phyloP scores from a whole-genome alignment of 30 jellyfish, hydroid and myxozoan genomes.

The Cassiopea andromeda region DNA sequence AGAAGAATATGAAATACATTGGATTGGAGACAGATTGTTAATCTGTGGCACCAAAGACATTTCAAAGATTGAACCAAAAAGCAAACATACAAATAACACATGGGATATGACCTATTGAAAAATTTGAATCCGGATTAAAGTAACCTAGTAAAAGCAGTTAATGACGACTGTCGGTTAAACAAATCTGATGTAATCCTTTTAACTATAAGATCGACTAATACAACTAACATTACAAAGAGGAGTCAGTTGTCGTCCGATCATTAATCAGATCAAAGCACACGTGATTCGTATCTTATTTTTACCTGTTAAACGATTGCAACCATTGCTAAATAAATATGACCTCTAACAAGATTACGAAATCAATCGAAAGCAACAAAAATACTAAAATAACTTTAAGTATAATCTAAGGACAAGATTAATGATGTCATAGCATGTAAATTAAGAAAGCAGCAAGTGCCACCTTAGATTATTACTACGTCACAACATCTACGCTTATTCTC shows the following conservation, averaged over 20 bases:
- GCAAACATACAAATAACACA: slow-evolving; percentile 60
- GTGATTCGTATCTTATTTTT: neutral
- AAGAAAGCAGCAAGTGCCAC: no score
- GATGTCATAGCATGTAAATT: no score
- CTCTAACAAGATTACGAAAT: neutral
- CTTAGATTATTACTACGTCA: no score
- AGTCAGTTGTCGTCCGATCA: slow-evolving; percentile 25
- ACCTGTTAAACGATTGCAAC: neutral
- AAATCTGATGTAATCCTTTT: slow-evolving; percentile 16
- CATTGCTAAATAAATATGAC: neutral
- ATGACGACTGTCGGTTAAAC: slow-evolving; percentile 13
- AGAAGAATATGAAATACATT: slow-evolving; percentile 6
- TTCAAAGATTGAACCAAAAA: slow-evolving; percentile 34
- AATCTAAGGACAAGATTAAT: no score
- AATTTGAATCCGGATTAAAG: slow-evolving; percentile 46
- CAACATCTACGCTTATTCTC: no score
- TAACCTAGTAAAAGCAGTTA: slow-evolving; percentile 23
- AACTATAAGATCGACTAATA: slow-evolving; percentile 24
- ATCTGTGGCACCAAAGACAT: slow-evolving; percentile 49
- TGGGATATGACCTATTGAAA: slow-evolving; percentile 25
- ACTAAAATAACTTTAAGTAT: neutral
- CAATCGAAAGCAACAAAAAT: neutral
- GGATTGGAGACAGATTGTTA: slow-evolving; percentile 12
- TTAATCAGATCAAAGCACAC: slow-evolving; percentile 13
- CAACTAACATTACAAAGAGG: slow-evolving; percentile 27